phyloP scores from a whole-genome alignment of 2,113 vertebrate species.

The Rhinolophus sinicus region DNA sequence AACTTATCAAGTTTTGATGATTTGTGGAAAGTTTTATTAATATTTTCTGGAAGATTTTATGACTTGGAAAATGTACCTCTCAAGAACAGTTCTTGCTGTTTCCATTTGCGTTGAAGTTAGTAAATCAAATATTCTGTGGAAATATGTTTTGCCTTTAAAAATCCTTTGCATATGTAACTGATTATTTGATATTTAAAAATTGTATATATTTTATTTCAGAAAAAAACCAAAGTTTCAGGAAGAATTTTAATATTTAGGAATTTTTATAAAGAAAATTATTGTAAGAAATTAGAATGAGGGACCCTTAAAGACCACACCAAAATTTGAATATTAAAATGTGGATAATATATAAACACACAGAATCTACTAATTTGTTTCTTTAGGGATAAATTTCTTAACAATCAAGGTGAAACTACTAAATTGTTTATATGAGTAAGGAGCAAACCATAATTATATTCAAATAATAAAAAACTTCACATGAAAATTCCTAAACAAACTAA shows the following conservation, averaged over 20 bases:
- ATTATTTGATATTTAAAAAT: conserved; percentile 76
- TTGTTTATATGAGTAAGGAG: background rate
- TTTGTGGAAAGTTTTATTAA: conserved; percentile 81
- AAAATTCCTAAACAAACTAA: conserved; percentile 44
- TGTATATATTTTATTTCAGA: conserved; percentile 63
- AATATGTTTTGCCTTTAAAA: conserved; percentile 70
- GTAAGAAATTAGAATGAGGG: conserved; percentile 37
- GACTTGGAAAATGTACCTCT: conserved; percentile 75
- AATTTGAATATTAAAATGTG: conserved; percentile 50
- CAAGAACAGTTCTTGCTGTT: conserved; percentile 65
- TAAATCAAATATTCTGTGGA: conserved; percentile 75
- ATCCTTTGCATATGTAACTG: conserved; percentile 68
- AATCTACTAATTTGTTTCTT: background rate
- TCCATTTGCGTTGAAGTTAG: conserved; percentile 67
- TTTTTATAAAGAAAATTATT: background rate
- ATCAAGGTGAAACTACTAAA: background rate
- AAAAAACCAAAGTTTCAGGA: conserved; percentile 22
- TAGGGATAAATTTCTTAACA: conserved; percentile 36
- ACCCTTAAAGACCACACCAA: background rate
- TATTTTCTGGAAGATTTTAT: conserved; percentile 79
- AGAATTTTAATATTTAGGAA: conserved; percentile 18
- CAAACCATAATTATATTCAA: background rate
- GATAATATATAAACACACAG: background rate
- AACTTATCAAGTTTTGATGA: conserved; percentile 73
- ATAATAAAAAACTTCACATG: background rate